Base-by-base conservation (phyloP, 2,797 vertebrate species). In the Alectoris magna region DNA sequence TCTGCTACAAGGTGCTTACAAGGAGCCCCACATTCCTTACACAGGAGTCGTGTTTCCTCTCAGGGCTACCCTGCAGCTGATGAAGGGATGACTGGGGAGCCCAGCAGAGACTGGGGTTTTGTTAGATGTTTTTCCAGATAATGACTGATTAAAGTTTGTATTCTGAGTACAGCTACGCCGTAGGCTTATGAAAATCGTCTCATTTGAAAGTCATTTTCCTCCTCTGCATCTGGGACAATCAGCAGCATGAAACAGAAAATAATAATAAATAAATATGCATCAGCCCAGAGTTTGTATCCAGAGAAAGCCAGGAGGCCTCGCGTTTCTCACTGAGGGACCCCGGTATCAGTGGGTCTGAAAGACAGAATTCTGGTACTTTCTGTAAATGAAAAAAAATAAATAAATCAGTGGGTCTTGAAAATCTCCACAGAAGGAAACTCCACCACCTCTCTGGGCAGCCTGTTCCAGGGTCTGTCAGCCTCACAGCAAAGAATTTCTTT, bases 171-270 rank as follows among this genome's bases (percentile, higher is more conserved):
- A 93, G 72, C 43, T 59, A 90, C 38, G 69, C 87, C 90, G n/a
- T 44, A 93, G 81, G 70, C 75, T 92, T 94, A 75, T 56, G 62
- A 95, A 87, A 92, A 95, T 77, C 51, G 91, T 84, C 93, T 96
- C 46, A 95, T 95, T 91, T 96, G 87, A 92, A 96, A 96, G 82
- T 91, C 55, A 81, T 91, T 96, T 93, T 71, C 59, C 59, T 93
- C 43, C 43, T 4, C 27, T 93, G 51, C 72, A 93, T 80, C 78
- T 92, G 87, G 87, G 84, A 92, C 90, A 93, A 84, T 81, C 75
- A 87, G 69, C 55, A 72, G 62, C 59, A 87, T 6, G 9, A 83
- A 85, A 56, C 0, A 87, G 34, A 85, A 85, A 96, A 93, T 88
- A 94, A 73, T 69, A 96, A 88, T 95, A 93, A 88, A 90, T 88